These are phyloP conservation scores for Toxotes chatareus DNA, from an alignment of 2,113 vertebrate genomes.

Conservation along the genomic window DNA sequence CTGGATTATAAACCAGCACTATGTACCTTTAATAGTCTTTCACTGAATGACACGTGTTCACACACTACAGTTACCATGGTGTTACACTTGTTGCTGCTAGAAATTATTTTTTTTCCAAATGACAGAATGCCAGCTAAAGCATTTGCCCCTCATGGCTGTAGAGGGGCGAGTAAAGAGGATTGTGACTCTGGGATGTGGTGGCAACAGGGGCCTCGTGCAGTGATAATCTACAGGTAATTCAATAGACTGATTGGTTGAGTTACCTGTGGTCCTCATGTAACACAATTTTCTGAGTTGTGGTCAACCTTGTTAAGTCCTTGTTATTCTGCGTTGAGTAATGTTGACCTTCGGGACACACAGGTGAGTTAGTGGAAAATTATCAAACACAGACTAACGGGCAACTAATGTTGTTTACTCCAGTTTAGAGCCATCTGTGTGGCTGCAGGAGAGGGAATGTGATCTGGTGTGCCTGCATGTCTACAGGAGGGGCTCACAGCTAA, in stretches of 20 bases:
- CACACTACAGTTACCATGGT: no score
- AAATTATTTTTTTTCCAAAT: no score
- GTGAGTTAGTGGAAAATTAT: conserved; percentile 13
- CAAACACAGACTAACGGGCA: conserved; percentile 26
- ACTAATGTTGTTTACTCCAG: conserved; percentile 42
- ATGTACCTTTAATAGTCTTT: no score
- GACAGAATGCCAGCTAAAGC: no score
- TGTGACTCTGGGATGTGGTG: neutral
- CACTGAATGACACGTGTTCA: no score
- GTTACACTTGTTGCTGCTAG: no score
- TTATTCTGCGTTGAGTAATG: conserved; percentile 38
- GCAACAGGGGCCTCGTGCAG: conserved; percentile 22
- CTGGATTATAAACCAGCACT: no score
- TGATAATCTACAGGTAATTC: conserved; percentile 21
- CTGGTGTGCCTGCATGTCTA: neutral
- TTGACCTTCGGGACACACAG: conserved; percentile 19
- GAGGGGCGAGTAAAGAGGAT: neutral
- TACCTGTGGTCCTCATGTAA: conserved; percentile 25
- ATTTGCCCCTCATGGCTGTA: no score
- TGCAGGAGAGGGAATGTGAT: conserved; percentile 3
- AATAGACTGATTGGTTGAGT: neutral
- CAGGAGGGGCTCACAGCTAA: conserved; percentile 16
- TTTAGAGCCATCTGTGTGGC: conserved; percentile 30
- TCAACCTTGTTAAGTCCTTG: conserved; percentile 25
- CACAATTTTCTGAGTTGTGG: conserved; percentile 29